Evolutionary conservation across 2,888 invertebrate species (phyloP), one percentile per base, ranked within the genome.

Genomic region (Dynastes hyllus): DNA sequence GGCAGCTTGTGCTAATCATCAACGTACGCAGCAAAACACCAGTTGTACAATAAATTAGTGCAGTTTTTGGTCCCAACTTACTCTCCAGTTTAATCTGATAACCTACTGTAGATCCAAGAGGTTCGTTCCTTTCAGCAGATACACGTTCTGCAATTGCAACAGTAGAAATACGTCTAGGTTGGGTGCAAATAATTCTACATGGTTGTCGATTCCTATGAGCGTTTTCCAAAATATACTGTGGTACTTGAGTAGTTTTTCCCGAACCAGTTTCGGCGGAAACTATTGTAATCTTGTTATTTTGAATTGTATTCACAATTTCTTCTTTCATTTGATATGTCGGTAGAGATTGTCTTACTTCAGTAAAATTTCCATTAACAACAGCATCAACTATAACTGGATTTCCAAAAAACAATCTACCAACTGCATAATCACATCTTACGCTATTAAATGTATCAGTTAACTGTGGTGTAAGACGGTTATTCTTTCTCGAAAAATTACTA

Each of bases 181-280:
- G 97, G 0, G 98, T 97, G 87, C 97, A 97, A 86, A 98, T 93
- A 81, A 99, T 95, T 76, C 97, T 92, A 81, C 96, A 95, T 0
- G 93, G 92, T 84, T 91, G 91, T 78, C 92, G 91, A 83, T 88
- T 91, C 84, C 86, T 90, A 84, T 89, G 91, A 83, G 91, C 93
- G 88, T 96, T 92, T 84, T 98, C 97, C 81, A 99, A 89, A 82
- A 99, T 93, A 85, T 95, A 96, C 86, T 99, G 98, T 0, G 98
- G 98, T 58, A 99, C 92, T 91, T 98, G 98, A 0, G 98, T 98
- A 0, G 98, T 97, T 91, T 98, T 98, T 0, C 98, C 98, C 77
- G 95, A 96, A 0, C 98, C 98, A 0, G 98, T 98, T 83, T 97
- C 96, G 0, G 95, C 95, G 3, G 93, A 92, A 29, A 97, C 92